A percentile compares a stretch with the other conserved stretches of the same genome.
Conservation (phyloP, 2,797 vertebrate genomes). For the Pagetopsis macropterus region DNA sequence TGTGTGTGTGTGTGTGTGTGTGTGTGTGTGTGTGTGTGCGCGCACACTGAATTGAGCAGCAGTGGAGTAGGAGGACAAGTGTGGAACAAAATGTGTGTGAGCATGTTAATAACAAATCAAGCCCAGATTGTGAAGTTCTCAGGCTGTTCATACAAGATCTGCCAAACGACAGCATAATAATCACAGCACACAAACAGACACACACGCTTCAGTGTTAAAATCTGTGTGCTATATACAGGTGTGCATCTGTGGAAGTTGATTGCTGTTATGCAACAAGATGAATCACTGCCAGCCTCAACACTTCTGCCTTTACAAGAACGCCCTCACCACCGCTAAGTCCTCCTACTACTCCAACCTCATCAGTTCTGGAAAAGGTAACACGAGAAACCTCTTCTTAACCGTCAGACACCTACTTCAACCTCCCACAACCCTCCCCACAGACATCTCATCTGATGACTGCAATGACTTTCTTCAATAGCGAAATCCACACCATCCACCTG, state of each 20-base stretch:
- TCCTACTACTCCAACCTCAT: no score
- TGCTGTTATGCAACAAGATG: constrained; percentile 47
- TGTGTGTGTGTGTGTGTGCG: background rate
- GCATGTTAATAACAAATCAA: constrained; percentile 41
- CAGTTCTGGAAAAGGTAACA: no score
- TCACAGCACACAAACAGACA: constrained; percentile 7
- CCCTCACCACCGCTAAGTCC: no score
- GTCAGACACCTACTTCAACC: no score
- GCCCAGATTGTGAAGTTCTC: constrained; percentile 56
- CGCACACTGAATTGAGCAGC: constrained; percentile 45
- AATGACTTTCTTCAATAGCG: no score
- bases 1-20: background rate
- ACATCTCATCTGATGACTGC: no score
- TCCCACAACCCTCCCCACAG: no score
- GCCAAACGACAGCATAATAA: constrained; percentile 27
- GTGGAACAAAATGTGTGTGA: constrained; percentile 37
- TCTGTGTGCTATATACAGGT: constrained; percentile 48
- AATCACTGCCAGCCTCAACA: constrained; percentile 13
- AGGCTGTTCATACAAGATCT: constrained; percentile 59
- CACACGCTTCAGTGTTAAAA: background rate
- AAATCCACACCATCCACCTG: no score
- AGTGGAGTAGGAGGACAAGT: constrained; percentile 54
- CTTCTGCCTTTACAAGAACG: background rate
- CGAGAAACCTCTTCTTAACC: no score
- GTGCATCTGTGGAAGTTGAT: constrained; percentile 30